These are phyloP conservation scores for Mobula birostris DNA, from an alignment of 2,113 vertebrate genomes.

Conservation along the genomic window DNA sequence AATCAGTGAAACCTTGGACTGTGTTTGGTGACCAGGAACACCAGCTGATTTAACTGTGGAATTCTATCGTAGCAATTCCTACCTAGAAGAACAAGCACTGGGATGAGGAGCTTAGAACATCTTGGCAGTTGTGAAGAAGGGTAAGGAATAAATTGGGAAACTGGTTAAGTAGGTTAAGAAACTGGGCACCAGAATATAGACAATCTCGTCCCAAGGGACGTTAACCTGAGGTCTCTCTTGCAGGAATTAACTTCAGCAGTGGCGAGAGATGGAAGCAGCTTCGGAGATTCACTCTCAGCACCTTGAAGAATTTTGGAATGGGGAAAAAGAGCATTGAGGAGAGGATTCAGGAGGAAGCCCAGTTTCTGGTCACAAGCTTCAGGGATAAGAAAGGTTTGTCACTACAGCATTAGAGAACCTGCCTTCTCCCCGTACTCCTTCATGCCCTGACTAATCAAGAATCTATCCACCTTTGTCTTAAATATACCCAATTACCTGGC, in stretches of 20 bases:
- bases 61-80: not conserved
- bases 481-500: too few species aligned
- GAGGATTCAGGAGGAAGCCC: constrained; percentile 46
- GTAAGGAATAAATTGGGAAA: not conserved
- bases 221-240: not conserved
- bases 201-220: not conserved
- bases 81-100: not conserved
- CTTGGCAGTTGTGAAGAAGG: not conserved
- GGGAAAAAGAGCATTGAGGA: constrained; percentile 55
- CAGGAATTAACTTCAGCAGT: constrained; percentile 40
- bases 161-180: not conserved
- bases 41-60: not conserved
- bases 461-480: too few species aligned
- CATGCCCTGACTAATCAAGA: too few species aligned
- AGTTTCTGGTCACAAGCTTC: not conserved
- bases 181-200: not conserved
- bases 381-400: constrained; percentile 8
- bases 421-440: too few species aligned
- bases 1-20: not conserved
- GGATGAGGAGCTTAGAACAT: not conserved
- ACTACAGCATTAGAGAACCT: not conserved
- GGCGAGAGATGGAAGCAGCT: constrained; percentile 47
- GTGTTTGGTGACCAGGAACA: not conserved
- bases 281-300: constrained; percentile 47
- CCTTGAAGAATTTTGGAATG: constrained; percentile 55